These are phyloP conservation scores for Fulica atra DNA, from an alignment of 2,113 vertebrate species.

Conservation along the genomic window DNA sequence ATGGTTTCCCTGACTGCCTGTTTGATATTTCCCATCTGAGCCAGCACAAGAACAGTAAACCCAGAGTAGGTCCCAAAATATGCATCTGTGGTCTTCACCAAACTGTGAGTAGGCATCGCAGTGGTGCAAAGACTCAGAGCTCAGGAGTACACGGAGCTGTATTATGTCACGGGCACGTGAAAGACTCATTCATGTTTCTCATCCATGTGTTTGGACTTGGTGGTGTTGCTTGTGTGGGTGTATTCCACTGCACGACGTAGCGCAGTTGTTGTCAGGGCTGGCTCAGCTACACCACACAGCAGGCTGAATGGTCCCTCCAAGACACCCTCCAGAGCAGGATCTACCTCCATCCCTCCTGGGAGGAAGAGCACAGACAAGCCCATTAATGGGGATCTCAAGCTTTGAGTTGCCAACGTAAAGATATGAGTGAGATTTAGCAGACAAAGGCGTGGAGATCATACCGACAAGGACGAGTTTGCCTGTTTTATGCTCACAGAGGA, in stretches of 20 bases:
- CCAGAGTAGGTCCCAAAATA: background rate
- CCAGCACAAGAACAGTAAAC: background rate
- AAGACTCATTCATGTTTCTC: background rate
- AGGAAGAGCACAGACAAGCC: background rate
- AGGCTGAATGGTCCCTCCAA: background rate
- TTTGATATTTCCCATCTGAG: background rate
- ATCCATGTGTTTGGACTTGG: background rate
- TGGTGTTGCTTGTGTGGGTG: background rate
- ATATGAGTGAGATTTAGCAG: background rate
- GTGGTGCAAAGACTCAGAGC: background rate
- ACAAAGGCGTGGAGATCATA: background rate
- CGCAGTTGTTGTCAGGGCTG: background rate
- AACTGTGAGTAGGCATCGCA: background rate
- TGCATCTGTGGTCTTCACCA: accelerated
- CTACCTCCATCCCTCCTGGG: background rate
- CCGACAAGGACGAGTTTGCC: background rate
- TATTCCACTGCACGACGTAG: background rate
- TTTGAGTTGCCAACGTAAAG: background rate
- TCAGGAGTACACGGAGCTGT: background rate
- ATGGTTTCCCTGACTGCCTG: background rate
- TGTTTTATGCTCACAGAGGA: background rate
- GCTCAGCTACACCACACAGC: background rate
- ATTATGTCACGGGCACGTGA: accelerated
- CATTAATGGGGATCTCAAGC: background rate
- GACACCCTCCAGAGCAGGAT: background rate